A percentile compares a stretch with the other conserved stretches of the same genome.
These are phyloP conservation scores for Kradibia gibbosae DNA, from an alignment of 1,140 invertebrate species.

Conservation along the genomic window DNA sequence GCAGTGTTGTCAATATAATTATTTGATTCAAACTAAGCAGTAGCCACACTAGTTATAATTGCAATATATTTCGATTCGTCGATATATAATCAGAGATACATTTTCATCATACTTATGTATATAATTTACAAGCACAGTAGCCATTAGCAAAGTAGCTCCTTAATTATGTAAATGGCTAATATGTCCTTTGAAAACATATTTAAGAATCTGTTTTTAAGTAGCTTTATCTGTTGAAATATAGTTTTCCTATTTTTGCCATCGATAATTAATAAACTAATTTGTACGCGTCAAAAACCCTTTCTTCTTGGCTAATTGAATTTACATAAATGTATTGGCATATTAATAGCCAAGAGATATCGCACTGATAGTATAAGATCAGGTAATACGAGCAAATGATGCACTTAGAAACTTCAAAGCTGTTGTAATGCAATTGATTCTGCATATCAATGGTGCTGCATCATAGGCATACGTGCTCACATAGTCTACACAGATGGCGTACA, in stretches of 20 bases:
- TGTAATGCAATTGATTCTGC: constrained; percentile 32
- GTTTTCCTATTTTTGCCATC: constrained; percentile 6
- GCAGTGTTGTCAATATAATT: too few relatives aligned
- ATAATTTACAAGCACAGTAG: too few relatives aligned
- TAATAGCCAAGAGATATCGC: constrained; percentile 4
- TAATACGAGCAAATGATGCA: constrained; percentile 24
- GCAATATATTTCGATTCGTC: too few relatives aligned
- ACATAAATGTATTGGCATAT: constrained; percentile 41
- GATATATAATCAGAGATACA: too few relatives aligned
- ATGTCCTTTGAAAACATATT: too few relatives aligned
- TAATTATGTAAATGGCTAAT: too few relatives aligned
- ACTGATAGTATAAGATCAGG: not conserved
- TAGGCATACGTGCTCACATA: not conserved
- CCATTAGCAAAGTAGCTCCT: too few relatives aligned
- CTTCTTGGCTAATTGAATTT: constrained; percentile 39
- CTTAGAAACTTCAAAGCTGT: constrained; percentile 35
- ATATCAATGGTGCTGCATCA: constrained; percentile 5
- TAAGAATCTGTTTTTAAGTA: not conserved
- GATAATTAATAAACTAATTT: constrained; percentile 29
- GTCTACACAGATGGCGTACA: not conserved
- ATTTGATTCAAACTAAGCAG: too few relatives aligned
- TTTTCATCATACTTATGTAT: too few relatives aligned
- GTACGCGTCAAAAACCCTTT: not conserved
- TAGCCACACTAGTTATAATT: too few relatives aligned
- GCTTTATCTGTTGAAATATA: not conserved